phyloP scores from a whole-genome alignment of 2,888 invertebrate species.

The Macrosoma leucophasiata region DNA sequence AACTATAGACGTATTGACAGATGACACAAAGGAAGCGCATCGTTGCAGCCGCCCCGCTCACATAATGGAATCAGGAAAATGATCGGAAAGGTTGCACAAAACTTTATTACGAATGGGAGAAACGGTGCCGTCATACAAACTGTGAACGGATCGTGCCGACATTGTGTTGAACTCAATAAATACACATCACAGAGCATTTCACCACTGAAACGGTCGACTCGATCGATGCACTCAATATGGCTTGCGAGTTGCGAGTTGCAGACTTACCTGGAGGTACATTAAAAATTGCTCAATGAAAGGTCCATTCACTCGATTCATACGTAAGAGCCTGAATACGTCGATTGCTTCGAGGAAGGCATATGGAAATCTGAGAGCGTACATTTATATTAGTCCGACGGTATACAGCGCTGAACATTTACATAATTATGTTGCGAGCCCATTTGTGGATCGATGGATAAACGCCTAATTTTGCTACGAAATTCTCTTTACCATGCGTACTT shows the following conservation, averaged over 20 bases:
- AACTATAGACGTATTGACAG: no score
- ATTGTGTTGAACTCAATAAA: constrained; percentile 40
- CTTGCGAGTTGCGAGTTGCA: constrained; percentile 25
- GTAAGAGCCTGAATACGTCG: constrained; percentile 28
- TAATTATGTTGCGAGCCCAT: no score
- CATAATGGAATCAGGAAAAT: constrained; percentile 29
- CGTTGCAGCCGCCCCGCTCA: no score
- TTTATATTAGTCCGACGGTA: no score
- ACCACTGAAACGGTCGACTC: constrained; percentile 25
- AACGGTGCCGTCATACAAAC: constrained; percentile 36
- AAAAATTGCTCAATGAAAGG: constrained; percentile 38
- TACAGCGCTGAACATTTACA: no score
- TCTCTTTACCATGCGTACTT: no score
- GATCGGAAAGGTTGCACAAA: constrained; percentile 29
- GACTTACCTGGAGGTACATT: constrained; percentile 28
- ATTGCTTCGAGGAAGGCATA: constrained; percentile 15
- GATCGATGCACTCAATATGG: constrained; percentile 32
- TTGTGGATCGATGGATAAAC: no score
- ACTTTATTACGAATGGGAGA: constrained; percentile 37
- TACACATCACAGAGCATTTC: constrained; percentile 36
- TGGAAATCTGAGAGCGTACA: constrained; percentile 9
- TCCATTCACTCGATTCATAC: constrained; percentile 33
- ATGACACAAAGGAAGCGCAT: no score
- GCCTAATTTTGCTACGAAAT: no score
- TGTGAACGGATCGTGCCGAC: constrained; percentile 36